These are phyloP conservation scores for Eristalinus sepulchralis DNA, from an alignment of 2,888 invertebrate genomes.

Conservation along the genomic window DNA sequence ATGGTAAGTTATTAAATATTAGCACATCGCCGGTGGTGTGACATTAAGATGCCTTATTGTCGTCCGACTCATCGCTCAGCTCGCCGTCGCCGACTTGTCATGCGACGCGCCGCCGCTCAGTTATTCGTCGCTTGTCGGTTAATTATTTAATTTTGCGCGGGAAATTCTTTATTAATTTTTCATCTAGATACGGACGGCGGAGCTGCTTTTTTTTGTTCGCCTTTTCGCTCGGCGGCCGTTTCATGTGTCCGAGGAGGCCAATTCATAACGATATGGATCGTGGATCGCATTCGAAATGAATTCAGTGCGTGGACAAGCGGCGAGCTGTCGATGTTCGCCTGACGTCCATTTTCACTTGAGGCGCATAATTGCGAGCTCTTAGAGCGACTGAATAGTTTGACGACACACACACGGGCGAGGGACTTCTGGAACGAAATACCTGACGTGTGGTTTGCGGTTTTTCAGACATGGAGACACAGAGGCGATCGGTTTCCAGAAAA, in stretches of 20 bases:
- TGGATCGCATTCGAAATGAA: slow-evolving; percentile 67
- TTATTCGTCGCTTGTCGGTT: slow-evolving; percentile 28
- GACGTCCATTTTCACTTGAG: slow-evolving; percentile 63
- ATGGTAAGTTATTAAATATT: slow-evolving; percentile 71
- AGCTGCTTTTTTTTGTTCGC: neutral
- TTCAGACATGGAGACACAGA: slow-evolving; percentile 39
- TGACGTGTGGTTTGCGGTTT: slow-evolving; percentile 29
- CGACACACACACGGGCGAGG: neutral
- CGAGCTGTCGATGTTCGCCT: slow-evolving; percentile 12
- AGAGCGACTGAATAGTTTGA: slow-evolving; percentile 38
- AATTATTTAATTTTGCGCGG: slow-evolving; percentile 68
- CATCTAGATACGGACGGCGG: slow-evolving; percentile 56
- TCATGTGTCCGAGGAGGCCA: slow-evolving; percentile 64
- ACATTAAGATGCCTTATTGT: slow-evolving; percentile 68
- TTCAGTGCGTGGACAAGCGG: slow-evolving; percentile 42
- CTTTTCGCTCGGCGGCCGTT: slow-evolving; percentile 37
- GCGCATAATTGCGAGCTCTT: slow-evolving; percentile 50
- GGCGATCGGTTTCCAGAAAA: slow-evolving; percentile 53
- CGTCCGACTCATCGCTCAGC: neutral
- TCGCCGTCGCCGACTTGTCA: no score
- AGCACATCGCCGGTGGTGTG: slow-evolving; percentile 67
- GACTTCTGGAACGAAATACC: slow-evolving; percentile 13
- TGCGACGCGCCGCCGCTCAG: neutral
- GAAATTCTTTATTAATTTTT: slow-evolving; percentile 71
- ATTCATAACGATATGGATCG: slow-evolving; percentile 71